Conservation (phyloP, 2,888 invertebrate species). For the Apotomis turbidana region DNA sequence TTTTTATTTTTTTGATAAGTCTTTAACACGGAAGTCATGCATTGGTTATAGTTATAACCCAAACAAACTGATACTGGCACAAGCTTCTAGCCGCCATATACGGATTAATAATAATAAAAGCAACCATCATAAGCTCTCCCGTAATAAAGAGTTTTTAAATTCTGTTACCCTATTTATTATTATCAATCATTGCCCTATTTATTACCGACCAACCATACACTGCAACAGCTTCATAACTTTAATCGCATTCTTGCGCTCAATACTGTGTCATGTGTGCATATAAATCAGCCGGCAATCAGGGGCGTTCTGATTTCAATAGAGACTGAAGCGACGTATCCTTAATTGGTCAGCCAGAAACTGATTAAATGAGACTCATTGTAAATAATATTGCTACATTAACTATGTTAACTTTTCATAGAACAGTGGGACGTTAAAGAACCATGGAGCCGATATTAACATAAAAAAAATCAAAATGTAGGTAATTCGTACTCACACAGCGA, state of each 20-base stretch:
- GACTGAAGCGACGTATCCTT: neutral
- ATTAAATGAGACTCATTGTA: neutral
- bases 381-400: too few species aligned
- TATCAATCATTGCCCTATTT: constrained; percentile 1
- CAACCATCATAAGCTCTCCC: neutral
- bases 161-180: neutral
- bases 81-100: too few species aligned
- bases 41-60: too few species aligned
- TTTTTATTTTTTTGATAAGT: too few species aligned
- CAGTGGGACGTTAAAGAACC: too few species aligned
- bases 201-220: neutral
- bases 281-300: constrained; percentile 22
- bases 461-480: too few species aligned
- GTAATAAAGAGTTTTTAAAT: neutral
- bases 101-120: too few species aligned
- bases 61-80: too few species aligned
- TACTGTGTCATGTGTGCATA: constrained; percentile 13
- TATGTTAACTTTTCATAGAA: too few species aligned
- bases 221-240: constrained; percentile 8
- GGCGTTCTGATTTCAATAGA: constrained; percentile 5
- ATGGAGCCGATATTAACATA: too few species aligned
- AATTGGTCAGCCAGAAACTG: neutral
- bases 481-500: too few species aligned
- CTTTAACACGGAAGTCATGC: too few species aligned
- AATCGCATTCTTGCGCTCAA: constrained; percentile 31